Evolutionary conservation across 35 echinoderm and acorn worm species (phyloP).

Genomic region (Amphiura filiformis): DNA sequence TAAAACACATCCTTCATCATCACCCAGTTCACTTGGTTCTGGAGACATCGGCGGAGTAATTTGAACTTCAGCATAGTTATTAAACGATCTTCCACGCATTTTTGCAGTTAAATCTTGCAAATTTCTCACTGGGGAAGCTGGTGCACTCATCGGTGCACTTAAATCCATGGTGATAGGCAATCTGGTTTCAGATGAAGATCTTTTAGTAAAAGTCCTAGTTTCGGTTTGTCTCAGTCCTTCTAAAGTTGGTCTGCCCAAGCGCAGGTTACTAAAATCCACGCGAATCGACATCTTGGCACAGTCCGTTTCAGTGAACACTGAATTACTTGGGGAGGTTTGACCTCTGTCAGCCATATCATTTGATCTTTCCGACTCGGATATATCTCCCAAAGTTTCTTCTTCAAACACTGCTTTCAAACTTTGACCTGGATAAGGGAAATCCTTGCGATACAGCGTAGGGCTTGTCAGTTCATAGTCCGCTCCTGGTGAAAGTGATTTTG

Average conservation of each 20-base stretch:
- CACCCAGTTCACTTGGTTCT: conserved; percentile 30
- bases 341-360: neutral
- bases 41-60: conserved; percentile 33
- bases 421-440: neutral
- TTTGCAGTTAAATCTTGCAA: conserved; percentile 56
- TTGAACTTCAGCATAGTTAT: conserved; percentile 30
- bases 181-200: conserved; percentile 23
- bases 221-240: neutral
- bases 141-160: conserved; percentile 33
- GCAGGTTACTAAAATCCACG: conserved; percentile 55
- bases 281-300: conserved; percentile 42
- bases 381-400: neutral
- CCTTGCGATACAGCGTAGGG: neutral
- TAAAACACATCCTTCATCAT: conserved; percentile 62
- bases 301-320: neutral
- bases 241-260: conserved; percentile 32
- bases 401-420: neutral
- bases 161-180: neutral
- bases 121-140: conserved; percentile 46
- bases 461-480: neutral
- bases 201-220: conserved; percentile 12
- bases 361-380: conserved; percentile 5
- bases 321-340: conserved; percentile 20
- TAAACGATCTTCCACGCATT: conserved; percentile 24
- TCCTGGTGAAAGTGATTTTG: neutral